Conservation (phyloP, 2,797 vertebrate species). For the Myotis daubentonii region DNA sequence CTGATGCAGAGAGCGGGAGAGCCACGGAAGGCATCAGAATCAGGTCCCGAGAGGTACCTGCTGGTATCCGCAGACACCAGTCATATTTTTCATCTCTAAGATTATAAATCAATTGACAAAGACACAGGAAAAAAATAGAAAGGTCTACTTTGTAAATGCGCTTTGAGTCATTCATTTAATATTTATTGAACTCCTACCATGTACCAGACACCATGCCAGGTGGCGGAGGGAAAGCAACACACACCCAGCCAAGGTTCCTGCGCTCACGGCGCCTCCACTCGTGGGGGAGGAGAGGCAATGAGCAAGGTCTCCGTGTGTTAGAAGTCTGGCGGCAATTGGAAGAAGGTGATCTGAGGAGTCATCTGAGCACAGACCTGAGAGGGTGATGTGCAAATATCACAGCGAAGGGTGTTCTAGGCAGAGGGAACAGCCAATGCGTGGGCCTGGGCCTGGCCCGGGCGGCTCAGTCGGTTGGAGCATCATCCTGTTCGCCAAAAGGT, state of each 20-base stretch:
- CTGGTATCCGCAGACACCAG: not conserved
- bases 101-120: conserved; percentile 4
- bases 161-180: not conserved
- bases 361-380: not conserved
- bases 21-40: not conserved
- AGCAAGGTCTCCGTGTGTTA: not conserved
- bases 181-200: not conserved
- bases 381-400: not conserved
- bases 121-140: not conserved
- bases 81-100: not conserved
- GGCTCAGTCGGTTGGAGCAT: not conserved
- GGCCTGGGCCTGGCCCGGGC: no score
- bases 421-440: no score
- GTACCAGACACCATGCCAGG: not conserved
- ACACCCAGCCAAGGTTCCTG: not conserved
- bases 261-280: not conserved
- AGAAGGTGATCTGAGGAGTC: not conserved
- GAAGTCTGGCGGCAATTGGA: not conserved
- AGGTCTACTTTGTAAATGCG: not conserved
- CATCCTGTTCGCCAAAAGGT: not conserved
- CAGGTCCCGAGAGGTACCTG: not conserved
- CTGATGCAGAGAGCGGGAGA: not conserved
- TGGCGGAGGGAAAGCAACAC: not conserved
- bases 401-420: not conserved
- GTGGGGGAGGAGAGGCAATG: not conserved